Evolutionary conservation across 2,113 vertebrate species (phyloP).

Genomic region (Pelusios castaneus): DNA sequence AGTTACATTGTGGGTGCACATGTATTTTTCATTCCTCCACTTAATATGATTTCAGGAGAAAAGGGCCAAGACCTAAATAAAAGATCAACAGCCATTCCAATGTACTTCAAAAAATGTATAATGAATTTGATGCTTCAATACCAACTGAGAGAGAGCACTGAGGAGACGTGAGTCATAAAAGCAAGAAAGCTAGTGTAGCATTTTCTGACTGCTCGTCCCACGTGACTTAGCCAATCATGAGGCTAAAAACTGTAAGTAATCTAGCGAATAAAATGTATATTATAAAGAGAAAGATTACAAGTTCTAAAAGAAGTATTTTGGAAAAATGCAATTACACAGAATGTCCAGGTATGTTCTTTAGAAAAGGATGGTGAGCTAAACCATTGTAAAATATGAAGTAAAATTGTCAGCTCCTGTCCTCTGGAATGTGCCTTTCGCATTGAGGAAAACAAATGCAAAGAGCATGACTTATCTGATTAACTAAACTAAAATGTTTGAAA

Average conservation of each 20-base stretch:
- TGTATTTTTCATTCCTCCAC: not conserved
- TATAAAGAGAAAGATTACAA: accelerated
- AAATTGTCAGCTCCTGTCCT: not conserved
- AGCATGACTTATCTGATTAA: not conserved
- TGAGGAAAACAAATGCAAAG: not conserved
- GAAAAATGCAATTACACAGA: not conserved
- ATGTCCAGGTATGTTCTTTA: not conserved
- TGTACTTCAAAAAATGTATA: not conserved
- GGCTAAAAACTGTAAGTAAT: not conserved
- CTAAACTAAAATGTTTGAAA: not conserved
- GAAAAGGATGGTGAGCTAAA: not conserved
- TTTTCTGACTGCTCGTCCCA: not conserved
- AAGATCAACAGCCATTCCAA: not conserved
- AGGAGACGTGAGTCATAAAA: not conserved
- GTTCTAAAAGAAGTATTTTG: not conserved
- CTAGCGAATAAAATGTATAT: not conserved
- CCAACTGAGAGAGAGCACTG: not conserved
- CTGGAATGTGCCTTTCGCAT: not conserved
- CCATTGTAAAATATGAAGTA: not conserved
- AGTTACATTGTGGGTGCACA: not conserved
- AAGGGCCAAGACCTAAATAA: not conserved
- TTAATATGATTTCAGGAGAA: not conserved
- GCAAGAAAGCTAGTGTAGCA: not conserved
- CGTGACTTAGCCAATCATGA: not conserved
- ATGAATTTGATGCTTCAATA: not conserved